Conservation (phyloP, 2,888 invertebrate genomes). For the Leptura quadrifasciata region DNA sequence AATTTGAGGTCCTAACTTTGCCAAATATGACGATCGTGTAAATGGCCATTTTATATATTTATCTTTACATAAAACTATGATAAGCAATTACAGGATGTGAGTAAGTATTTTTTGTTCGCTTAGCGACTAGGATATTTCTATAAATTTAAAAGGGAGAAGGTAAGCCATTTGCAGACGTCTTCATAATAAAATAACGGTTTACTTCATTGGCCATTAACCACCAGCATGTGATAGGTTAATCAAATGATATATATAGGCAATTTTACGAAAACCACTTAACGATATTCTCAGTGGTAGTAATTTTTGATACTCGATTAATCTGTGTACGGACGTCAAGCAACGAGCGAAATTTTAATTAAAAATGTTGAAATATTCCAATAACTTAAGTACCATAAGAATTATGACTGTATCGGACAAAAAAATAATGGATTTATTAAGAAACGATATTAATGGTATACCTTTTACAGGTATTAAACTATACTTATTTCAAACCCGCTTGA, state of each 20-base stretch:
- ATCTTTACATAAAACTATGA: too few relatives aligned
- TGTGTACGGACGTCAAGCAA: neutral
- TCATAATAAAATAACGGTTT: too few relatives aligned
- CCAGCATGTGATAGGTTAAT: neutral
- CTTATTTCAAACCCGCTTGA: constrained; percentile 5
- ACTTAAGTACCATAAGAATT: neutral
- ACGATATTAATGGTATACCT: constrained; percentile 16
- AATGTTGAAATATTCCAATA: constrained; percentile 21
- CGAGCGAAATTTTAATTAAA: constrained; percentile 19
- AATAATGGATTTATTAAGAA: constrained; percentile 2
- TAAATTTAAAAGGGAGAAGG: too few relatives aligned
- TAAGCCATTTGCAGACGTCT: too few relatives aligned
- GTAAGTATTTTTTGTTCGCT: too few relatives aligned
- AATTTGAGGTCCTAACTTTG: too few relatives aligned
- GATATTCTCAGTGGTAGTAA: neutral
- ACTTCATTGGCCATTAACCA: neutral
- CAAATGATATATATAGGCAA: neutral
- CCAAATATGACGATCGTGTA: too few relatives aligned
- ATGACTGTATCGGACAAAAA: neutral
- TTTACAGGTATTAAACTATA: constrained; percentile 12
- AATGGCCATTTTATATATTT: too few relatives aligned
- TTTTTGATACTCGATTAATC: constrained; percentile 1
- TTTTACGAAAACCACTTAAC: neutral
- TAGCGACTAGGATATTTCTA: too few relatives aligned
- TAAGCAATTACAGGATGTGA: too few relatives aligned